phyloP scores from a whole-genome alignment of 2,797 vertebrate genomes.

The Darevskia mixta region DNA sequence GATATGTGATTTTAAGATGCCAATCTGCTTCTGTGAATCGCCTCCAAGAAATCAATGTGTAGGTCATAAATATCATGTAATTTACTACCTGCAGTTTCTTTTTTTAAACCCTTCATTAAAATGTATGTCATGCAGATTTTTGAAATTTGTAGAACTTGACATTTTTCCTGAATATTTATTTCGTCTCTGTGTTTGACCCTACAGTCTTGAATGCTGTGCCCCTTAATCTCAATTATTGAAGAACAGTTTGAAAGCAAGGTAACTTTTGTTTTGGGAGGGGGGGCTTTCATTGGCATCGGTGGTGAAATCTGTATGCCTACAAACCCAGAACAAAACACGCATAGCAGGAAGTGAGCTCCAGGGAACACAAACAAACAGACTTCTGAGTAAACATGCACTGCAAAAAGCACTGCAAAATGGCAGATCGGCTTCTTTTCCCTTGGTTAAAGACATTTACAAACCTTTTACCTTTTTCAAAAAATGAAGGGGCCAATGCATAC shows the following conservation, averaged over 20 bases:
- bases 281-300: background rate
- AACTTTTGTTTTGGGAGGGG: background rate
- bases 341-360: background rate
- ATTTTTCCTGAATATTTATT: constrained; percentile 29
- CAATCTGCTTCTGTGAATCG: background rate
- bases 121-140: constrained; percentile 27
- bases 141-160: constrained; percentile 15
- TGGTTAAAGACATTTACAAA: background rate
- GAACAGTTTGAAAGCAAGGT: background rate
- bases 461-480: background rate
- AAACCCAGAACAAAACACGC: background rate
- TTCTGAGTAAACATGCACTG: background rate
- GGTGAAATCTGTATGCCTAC: background rate
- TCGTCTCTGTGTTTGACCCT: constrained; percentile 17
- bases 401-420: background rate
- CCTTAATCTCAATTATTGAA: background rate
- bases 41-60: background rate
- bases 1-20: background rate
- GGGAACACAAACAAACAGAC: background rate
- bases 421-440: background rate
- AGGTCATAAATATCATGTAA: constrained; percentile 3
- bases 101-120: constrained; percentile 1
- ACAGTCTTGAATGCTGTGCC: accelerated
- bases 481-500: background rate
- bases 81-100: background rate